A percentile compares a stretch with the other conserved stretches of the same genome.
Evolutionary conservation across 2,888 invertebrate genomes (phyloP).

Genomic region (Tetropium fuscum): DNA sequence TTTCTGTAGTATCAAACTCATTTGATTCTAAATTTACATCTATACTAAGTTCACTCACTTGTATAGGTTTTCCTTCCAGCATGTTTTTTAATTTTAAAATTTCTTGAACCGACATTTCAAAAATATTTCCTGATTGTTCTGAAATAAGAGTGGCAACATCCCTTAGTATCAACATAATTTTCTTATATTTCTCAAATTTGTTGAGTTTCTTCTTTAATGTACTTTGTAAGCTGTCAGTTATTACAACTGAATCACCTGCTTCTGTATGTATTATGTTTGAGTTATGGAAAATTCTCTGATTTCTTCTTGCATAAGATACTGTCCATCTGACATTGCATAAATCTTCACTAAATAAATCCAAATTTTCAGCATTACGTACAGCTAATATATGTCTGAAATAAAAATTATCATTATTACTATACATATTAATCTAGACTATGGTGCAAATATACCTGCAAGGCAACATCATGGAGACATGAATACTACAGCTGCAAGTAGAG

Average conservation of each 20-base stretch:
- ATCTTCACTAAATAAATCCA: not conserved
- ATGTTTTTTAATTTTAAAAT: slow-evolving; percentile 1
- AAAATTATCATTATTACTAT: not conserved
- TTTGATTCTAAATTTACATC: not conserved
- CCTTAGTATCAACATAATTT: not conserved
- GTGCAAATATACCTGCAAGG: not conserved
- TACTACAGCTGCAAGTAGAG: slow-evolving; percentile 1
- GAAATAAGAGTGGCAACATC: slow-evolving; percentile 2
- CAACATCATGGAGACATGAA: not conserved
- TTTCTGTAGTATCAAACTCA: not conserved
- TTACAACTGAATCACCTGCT: slow-evolving; percentile 1
- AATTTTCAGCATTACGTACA: not conserved
- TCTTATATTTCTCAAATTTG: not conserved
- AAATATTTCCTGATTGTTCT: not conserved
- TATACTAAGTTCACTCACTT: slow-evolving; percentile 1
- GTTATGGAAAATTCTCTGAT: slow-evolving; percentile 1
- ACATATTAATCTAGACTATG: not conserved
- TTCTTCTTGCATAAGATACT: not conserved
- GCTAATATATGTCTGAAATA: not conserved
- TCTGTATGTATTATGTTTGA: not conserved
- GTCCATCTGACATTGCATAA: not conserved
- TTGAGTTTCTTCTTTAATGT: not conserved
- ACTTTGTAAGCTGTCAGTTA: not conserved
- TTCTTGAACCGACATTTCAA: not conserved
- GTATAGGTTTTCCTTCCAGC: not conserved